Evolutionary conservation across 1,140 invertebrate species (phyloP).

Genomic region (Caerostris extrusa): DNA sequence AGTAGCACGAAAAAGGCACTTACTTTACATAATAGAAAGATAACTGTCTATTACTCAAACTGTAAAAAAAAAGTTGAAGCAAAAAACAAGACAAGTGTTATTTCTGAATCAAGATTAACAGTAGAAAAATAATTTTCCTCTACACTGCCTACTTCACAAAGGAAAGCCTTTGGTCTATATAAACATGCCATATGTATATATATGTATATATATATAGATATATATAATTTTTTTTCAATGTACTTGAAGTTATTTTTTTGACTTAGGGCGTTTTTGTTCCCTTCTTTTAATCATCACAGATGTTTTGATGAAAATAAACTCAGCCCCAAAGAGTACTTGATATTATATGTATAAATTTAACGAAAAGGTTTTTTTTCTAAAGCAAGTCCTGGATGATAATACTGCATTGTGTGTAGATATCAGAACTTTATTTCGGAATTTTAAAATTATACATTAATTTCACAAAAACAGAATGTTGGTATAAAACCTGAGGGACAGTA

Average conservation of each 20-base stretch:
- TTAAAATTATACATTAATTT: too few relatives aligned
- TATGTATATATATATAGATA: conserved; percentile 28
- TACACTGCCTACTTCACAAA: not conserved
- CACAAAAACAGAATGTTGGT: not conserved
- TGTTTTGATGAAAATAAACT: not conserved
- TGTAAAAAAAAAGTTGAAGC: conserved; percentile 34
- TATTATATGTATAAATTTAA: not conserved
- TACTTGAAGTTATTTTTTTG: conserved; percentile 34
- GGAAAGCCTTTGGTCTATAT: conserved; percentile 3
- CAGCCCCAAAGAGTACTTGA: not conserved
- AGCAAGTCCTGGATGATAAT: too few relatives aligned
- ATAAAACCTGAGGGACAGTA: not conserved
- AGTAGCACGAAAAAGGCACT: conserved; percentile 50
- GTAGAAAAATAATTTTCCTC: conserved; percentile 4
- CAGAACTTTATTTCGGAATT: too few relatives aligned
- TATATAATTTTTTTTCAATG: conserved; percentile 36
- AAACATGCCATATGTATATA: too few relatives aligned
- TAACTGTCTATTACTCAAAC: conserved; percentile 57
- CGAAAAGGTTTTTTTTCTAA: not conserved
- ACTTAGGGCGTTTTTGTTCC: conserved; percentile 1
- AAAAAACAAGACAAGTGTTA: conserved; percentile 51
- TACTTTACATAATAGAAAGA: conserved; percentile 71
- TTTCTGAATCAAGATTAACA: conserved; percentile 47
- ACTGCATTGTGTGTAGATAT: too few relatives aligned
- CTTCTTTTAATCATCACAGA: not conserved